phyloP scores from a whole-genome alignment of 2,888 invertebrate species.

The Campoplex nolae region DNA sequence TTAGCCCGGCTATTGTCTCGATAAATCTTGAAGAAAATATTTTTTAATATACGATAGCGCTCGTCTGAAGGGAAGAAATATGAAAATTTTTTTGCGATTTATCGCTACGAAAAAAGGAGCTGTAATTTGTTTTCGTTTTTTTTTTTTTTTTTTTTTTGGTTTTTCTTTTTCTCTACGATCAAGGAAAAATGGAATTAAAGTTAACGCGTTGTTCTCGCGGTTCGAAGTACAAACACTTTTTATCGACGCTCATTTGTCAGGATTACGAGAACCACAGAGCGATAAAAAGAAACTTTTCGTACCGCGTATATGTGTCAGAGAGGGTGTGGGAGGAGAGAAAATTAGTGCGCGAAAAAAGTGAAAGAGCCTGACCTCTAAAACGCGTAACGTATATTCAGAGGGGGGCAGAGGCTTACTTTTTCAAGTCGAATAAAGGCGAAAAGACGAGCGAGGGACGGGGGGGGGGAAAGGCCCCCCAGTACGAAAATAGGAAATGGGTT shows the following conservation, averaged over 20 bases:
- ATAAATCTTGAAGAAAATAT: background rate
- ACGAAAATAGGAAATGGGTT: slow-evolving; percentile 61
- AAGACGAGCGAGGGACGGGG: slow-evolving; percentile 4
- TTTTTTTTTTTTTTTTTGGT: background rate
- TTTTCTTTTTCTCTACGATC: background rate
- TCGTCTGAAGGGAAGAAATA: background rate
- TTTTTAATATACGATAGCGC: background rate
- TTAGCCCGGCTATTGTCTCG: no score
- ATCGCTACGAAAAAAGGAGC: background rate
- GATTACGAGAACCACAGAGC: slow-evolving; percentile 10
- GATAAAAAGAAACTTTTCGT: slow-evolving; percentile 16
- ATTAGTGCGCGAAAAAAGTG: background rate
- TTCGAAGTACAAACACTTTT: slow-evolving; percentile 12
- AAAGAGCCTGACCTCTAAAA: slow-evolving; percentile 2
- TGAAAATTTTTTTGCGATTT: background rate
- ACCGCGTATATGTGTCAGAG: background rate
- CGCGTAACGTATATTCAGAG: background rate
- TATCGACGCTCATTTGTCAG: slow-evolving; percentile 36
- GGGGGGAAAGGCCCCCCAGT: background rate
- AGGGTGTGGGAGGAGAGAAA: background rate
- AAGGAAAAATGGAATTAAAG: background rate
- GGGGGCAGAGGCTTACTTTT: slow-evolving; percentile 10
- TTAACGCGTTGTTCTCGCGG: background rate
- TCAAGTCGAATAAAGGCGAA: slow-evolving; percentile 15
- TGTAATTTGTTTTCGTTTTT: background rate